phyloP scores from a whole-genome alignment of 2,797 vertebrate genomes.

The Cephalopachus bancanus region DNA sequence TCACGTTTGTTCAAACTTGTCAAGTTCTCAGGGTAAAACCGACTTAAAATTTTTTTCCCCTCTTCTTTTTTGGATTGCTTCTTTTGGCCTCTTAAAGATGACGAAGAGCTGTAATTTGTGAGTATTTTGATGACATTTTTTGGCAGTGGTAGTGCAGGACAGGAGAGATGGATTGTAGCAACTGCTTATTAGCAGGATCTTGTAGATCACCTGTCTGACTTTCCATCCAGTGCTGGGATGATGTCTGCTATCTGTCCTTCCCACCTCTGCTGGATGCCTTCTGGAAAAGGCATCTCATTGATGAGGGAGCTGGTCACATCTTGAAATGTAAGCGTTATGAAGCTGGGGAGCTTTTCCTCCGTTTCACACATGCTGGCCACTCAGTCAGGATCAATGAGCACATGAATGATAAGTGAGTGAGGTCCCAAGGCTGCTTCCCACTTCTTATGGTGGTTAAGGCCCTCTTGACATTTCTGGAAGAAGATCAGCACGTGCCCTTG shows the following conservation, averaged over 20 bases:
- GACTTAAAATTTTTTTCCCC: constrained; percentile 6
- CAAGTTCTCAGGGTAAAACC: constrained; percentile 63
- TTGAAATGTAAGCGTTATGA: neutral
- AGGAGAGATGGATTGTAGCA: neutral
- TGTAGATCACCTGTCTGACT: neutral
- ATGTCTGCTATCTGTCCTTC: neutral
- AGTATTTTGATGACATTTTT: neutral
- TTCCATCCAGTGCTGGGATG: no score
- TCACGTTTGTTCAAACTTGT: constrained; percentile 75
- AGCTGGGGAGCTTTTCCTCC: neutral
- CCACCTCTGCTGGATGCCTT: neutral
- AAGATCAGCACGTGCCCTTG: neutral
- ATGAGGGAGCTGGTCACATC: neutral
- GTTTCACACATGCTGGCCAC: neutral
- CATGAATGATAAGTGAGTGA: neutral
- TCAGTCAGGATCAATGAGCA: neutral
- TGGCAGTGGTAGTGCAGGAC: neutral
- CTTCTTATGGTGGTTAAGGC: neutral
- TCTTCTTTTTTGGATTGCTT: constrained; percentile 7
- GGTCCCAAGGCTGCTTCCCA: neutral
- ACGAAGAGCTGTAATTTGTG: constrained; percentile 28
- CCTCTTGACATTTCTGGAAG: constrained; percentile 25
- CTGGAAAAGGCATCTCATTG: neutral
- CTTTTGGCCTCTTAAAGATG: constrained; percentile 60
- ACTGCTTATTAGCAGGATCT: neutral